Evolutionary conservation across 2,797 vertebrate species (phyloP).

Genomic region (Gadopsis bispinosus): DNA sequence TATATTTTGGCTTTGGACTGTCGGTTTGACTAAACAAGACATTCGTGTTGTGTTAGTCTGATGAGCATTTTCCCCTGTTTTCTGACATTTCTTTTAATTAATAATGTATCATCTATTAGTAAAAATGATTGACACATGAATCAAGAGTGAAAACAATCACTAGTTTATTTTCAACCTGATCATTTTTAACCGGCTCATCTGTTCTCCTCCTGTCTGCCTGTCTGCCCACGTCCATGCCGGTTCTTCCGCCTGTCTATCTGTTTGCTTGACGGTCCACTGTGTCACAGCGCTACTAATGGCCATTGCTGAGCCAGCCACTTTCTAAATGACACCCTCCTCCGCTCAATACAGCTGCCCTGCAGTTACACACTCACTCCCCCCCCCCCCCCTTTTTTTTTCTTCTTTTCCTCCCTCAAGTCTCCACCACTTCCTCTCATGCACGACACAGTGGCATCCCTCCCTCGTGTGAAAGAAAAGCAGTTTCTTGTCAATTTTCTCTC

Average conservation of each 20-base stretch:
- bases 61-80: background rate
- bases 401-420: constrained; percentile 31
- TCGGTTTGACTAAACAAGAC: background rate
- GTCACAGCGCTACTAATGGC: constrained; percentile 82
- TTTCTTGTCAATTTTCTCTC: constrained; percentile 65
- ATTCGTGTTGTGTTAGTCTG: background rate
- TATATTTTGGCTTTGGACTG: background rate
- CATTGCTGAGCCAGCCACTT: constrained; percentile 84
- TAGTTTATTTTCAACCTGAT: constrained; percentile 11
- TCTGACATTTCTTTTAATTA: background rate
- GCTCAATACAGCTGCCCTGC: constrained; percentile 80
- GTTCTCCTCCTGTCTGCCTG: constrained; percentile 31
- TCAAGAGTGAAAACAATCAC: background rate
- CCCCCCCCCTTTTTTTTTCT: constrained; percentile 4
- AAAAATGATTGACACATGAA: background rate
- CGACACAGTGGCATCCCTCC: constrained; percentile 42
- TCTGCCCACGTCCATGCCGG: constrained; percentile 53
- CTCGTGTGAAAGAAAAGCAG: constrained; percentile 52
- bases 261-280: constrained; percentile 75
- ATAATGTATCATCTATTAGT: background rate
- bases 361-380: constrained; percentile 61
- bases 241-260: constrained; percentile 62
- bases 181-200: constrained; percentile 7
- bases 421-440: constrained; percentile 58
- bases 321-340: constrained; percentile 83